phyloP scores from a whole-genome alignment of 2,797 vertebrate species.

The Sus cebifrons region DNA sequence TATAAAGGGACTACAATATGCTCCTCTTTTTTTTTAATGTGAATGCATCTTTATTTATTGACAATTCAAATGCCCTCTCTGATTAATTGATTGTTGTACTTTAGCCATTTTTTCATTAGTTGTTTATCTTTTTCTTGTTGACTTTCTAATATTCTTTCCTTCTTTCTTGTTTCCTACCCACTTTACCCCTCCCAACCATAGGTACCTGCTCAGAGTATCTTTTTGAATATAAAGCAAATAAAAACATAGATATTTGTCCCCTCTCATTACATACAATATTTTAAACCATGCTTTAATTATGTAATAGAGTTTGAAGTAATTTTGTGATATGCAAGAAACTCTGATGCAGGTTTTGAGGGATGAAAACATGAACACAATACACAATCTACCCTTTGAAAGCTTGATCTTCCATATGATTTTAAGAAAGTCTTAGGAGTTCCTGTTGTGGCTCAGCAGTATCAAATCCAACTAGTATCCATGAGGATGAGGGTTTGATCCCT shows the following conservation, averaged over 20 bases:
- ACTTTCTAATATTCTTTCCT: background rate
- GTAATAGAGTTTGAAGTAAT: background rate
- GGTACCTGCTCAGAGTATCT: background rate
- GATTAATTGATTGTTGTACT: background rate
- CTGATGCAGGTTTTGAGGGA: background rate
- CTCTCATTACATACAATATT: background rate
- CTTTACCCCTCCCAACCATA: background rate
- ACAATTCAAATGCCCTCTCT: background rate
- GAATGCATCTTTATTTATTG: slow-evolving; percentile 35
- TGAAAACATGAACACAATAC: background rate
- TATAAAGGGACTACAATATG: background rate
- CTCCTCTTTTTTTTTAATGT: background rate
- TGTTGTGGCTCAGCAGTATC: too few relatives aligned
- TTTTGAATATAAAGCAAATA: background rate
- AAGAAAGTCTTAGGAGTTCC: background rate
- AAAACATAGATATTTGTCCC: background rate
- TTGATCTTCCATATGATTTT: background rate
- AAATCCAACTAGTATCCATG: too few relatives aligned
- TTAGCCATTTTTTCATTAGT: background rate
- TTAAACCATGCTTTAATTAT: background rate
- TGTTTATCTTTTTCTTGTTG: background rate
- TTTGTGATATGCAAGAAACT: background rate
- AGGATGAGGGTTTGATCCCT: too few relatives aligned
- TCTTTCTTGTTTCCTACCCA: background rate
- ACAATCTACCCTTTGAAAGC: background rate